Base-by-base conservation (phyloP, 2,113 vertebrate genomes). In the Hydropotes inermis region DNA sequence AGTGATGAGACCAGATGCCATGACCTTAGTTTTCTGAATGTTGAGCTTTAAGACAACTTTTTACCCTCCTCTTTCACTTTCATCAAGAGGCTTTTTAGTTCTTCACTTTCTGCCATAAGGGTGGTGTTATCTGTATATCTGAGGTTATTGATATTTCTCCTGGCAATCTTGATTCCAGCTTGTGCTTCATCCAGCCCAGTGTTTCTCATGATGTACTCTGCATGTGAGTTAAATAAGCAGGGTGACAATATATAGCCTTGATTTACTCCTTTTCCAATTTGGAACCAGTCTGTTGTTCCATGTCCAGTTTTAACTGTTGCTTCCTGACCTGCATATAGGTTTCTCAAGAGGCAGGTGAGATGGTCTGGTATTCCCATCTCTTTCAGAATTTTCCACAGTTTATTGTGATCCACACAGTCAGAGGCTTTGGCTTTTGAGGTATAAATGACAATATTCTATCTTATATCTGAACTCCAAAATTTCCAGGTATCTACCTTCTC, bases 401-500 rank as follows among this genome's bases (percentile, higher is more conserved):
- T 70, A 70, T 70, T 70, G n/a, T 36, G 5, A 70, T 36, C n/a
- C n/a, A 36, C 9, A 12, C 19, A 70, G n/a, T 70, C 67, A 70
- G n/a, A 36, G 17, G 9, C 9, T 70, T 70, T 23, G 67, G 19
- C 67, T 70, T 70, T 70, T 91, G 76, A 83, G 7, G 1, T 82
- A 0, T 87, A 95, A 87, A 13, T 85, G 19, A 52, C 54, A 70
- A 45, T 78, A 36, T 7, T 3, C 39, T 84, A 52, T 55, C 10
- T 64, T 23, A 17, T n/a, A 91, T 28, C 28, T 94, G 33, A 50
- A n/a, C 7, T 43, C 36, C 47, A 54, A 82, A 95, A 95, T 67
- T 54, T 45, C 25, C 33, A 88, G 61, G 5, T 2, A 8, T 28
- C 10, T 8, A 28, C 0, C 11, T 67, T 91, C 47, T 85, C 47